Evolutionary conservation across 2,888 invertebrate species (phyloP).

Genomic region (Argynnis bischoffii): DNA sequence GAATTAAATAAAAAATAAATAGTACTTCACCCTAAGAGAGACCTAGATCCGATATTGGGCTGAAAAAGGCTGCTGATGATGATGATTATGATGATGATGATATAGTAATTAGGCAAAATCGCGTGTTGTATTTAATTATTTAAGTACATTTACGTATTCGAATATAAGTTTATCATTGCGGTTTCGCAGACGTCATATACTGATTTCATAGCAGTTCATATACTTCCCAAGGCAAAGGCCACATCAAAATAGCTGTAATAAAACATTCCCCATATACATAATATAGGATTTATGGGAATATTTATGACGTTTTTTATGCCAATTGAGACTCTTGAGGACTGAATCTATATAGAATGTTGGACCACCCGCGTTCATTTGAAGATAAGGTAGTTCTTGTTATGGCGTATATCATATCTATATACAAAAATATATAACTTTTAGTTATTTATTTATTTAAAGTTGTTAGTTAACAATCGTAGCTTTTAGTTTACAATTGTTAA

Average conservation of each 20-base stretch:
- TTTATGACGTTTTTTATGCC: constrained; percentile 5
- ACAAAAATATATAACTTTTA: no score
- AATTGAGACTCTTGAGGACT: constrained; percentile 14
- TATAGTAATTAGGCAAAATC: no score
- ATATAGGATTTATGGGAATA: constrained; percentile 17
- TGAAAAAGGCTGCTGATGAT: no score
- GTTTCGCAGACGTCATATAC: not conserved
- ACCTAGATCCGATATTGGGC: no score
- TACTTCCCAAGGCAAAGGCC: constrained; percentile 25
- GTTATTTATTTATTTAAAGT: not conserved
- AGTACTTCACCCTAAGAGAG: no score
- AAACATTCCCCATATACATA: constrained; percentile 15
- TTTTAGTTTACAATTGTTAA: no score
- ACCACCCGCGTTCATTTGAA: constrained; percentile 6
- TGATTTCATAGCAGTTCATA: constrained; percentile 9
- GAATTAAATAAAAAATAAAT: no score
- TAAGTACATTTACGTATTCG: no score
- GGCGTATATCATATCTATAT: no score
- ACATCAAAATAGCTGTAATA: constrained; percentile 11
- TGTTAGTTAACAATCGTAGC: no score
- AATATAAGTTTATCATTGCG: not conserved
- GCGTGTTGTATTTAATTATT: no score
- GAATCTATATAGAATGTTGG: constrained; percentile 2
- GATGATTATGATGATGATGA: no score
- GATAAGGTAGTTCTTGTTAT: not conserved